Evolutionary conservation across 2,888 invertebrate genomes (phyloP).

Genomic region (Minunthozetes semirufus): DNA sequence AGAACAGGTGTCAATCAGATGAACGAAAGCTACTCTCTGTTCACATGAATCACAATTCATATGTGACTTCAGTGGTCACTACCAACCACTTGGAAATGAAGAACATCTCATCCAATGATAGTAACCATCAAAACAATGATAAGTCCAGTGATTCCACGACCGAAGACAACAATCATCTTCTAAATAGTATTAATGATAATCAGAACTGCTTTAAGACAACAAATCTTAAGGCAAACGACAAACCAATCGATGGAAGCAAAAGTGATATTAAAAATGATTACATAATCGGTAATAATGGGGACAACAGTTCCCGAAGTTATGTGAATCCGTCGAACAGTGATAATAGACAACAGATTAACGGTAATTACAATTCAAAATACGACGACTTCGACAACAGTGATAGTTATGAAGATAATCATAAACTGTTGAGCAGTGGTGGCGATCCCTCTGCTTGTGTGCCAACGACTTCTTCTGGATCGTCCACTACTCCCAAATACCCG

Average conservation of each 20-base stretch:
- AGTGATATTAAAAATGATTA: neutral
- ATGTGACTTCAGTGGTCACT: slow-evolving; percentile 15
- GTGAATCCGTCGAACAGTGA: neutral
- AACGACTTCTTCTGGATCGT: neutral
- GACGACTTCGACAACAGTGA: neutral
- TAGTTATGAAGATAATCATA: neutral
- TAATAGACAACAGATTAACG: neutral
- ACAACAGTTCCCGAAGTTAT: neutral
- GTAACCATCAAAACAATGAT: neutral
- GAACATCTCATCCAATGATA: neutral
- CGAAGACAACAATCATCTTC: neutral
- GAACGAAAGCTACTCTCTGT: slow-evolving; percentile 9
- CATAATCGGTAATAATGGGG: neutral
- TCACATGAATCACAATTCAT: slow-evolving; percentile 13
- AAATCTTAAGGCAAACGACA: neutral
- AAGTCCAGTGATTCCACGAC: neutral
- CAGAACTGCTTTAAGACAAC: neutral
- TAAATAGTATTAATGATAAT: neutral
- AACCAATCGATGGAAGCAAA: neutral
- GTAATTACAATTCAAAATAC: neutral
- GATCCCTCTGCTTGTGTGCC: neutral
- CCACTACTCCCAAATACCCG: neutral
- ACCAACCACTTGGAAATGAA: slow-evolving; percentile 19
- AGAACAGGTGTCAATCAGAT: slow-evolving; percentile 10
- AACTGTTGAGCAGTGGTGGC: neutral